These are phyloP conservation scores for Halocaridina rubra DNA, from an alignment of 2,888 invertebrate genomes.

Conservation along the genomic window DNA sequence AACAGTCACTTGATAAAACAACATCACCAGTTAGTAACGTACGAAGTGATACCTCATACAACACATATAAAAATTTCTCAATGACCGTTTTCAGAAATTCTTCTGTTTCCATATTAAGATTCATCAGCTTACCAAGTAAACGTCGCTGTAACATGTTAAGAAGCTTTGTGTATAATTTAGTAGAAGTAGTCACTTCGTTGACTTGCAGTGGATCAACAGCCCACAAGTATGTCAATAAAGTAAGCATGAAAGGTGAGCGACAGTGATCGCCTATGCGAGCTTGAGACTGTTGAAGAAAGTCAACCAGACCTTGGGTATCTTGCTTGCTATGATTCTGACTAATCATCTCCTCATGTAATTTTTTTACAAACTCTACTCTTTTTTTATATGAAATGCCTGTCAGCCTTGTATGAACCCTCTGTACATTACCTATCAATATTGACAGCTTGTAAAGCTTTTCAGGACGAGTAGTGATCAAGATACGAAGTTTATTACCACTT, in stretches of 20 bases:
- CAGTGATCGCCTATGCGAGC: constrained; percentile 18
- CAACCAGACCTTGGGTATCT: neutral
- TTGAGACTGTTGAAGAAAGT: constrained; percentile 2
- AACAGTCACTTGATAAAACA: neutral
- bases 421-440: neutral
- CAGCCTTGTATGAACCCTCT: neutral
- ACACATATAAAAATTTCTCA: neutral
- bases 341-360: constrained; percentile 18
- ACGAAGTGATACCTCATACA: neutral
- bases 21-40: neutral
- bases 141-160: neutral
- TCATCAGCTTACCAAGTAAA: neutral
- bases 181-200: constrained; percentile 13
- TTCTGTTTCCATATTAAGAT: neutral
- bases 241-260: constrained; percentile 24
- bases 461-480: constrained; percentile 27
- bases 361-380: constrained; percentile 12
- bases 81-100: neutral
- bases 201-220: neutral
- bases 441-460: neutral
- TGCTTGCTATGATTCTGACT: neutral
- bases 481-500: neutral
- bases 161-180: constrained; percentile 14
- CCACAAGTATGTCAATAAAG: constrained; percentile 27
- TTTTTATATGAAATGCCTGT: constrained; percentile 15